Evolutionary conservation across 2,888 invertebrate species (phyloP), one percentile per base, ranked within the genome.

Genomic region (Anorthoa munda): DNA sequence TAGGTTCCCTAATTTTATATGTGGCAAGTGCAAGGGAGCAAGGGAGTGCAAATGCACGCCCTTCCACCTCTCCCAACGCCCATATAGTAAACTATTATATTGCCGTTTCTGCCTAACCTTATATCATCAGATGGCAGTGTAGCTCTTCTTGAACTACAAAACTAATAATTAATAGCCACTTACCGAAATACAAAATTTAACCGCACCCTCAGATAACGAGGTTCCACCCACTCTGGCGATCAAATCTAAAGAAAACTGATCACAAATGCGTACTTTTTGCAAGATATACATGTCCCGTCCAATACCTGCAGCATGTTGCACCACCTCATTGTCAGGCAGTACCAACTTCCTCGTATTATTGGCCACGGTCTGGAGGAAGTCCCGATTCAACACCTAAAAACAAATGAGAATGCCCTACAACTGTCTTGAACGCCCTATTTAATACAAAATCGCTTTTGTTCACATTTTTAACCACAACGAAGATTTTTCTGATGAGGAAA

Each of bases 211-310:
- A 31, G 31, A 31, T 7, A 7, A 31, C 7, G 31, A 31, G 31
- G 7, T 31, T 31, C 7, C 31, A 7, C 31, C 5, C 1, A 5
- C 7, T 39, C 39, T 39, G 39, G 9, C 7, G 1, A 39, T 7
- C 39, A 39, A 39, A 39, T 9, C 9, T 39, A 39, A 39, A 9
- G 9, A 39, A 18, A 11, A 21, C 4, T 53, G 4, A 21, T 0
- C 18, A 21, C 1, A 55, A n/a, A 23, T 9, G 63, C 77, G 53
- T 75, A 95, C 96, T 89, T 92, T 94, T 79, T 95, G 93, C 71
- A 96, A 81, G 72, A 96, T 94, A 80, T 96, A 96, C 95, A 96
- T 96, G 64, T 96, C 95, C 21, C 96, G 92, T 51, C 95, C 94
- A 46, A 96, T 95, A 79, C 96, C 96, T 0, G 94, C 96, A 0